phyloP scores from a whole-genome alignment of 2,797 vertebrate genomes.

The Paratrypauchen microcephalus region DNA sequence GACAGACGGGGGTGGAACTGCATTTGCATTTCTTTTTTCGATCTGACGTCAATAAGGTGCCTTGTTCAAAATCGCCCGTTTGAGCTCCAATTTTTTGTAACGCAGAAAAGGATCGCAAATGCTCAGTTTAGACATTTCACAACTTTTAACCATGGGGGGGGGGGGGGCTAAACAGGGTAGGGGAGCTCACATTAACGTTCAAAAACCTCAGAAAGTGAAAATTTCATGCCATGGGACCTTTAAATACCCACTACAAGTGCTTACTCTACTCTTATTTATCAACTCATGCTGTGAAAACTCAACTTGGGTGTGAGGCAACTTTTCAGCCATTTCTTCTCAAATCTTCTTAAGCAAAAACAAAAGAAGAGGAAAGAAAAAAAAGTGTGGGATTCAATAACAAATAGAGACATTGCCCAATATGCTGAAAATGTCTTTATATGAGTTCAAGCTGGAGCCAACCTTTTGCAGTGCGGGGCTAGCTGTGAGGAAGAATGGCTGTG shows the following conservation, averaged over 20 bases:
- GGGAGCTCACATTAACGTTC: no score
- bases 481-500: conserved; percentile 75
- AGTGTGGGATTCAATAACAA: conserved; percentile 18
- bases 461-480: conserved; percentile 61
- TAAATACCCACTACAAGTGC: neutral
- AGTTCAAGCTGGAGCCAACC: conserved; percentile 74
- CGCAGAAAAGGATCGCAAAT: no score
- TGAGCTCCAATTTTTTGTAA: no score
- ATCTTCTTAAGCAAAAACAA: neutral
- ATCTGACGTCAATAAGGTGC: no score
- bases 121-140: no score
- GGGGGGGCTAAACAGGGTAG: no score
- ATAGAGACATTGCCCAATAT: conserved; percentile 59
- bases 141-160: no score
- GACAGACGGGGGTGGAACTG: no score
- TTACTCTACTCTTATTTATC: neutral
- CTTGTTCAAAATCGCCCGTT: no score
- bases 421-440: conserved; percentile 61
- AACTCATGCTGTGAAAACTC: neutral
- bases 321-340: neutral
- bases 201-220: no score
- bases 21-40: no score
- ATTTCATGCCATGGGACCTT: no score
- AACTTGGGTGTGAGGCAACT: neutral
- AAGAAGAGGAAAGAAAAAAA: neutral